Evolutionary conservation across 2,797 vertebrate genomes (phyloP).

Genomic region (Mallotus villosus): DNA sequence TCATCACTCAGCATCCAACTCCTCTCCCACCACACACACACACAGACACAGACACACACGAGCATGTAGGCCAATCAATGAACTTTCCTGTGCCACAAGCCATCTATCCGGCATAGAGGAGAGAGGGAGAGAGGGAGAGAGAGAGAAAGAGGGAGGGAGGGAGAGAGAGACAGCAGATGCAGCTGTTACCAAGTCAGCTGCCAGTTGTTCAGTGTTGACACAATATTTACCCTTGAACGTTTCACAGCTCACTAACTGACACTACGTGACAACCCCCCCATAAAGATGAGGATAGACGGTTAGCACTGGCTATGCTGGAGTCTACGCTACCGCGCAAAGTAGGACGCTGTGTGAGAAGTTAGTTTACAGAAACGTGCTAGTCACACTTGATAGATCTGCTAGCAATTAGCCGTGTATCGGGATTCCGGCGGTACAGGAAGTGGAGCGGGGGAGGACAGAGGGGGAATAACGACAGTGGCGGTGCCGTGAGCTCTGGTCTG

Average conservation of each 20-base stretch:
- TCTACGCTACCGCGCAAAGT: not conserved
- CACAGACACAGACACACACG: not conserved
- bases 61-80: conserved; percentile 26
- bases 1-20: not conserved
- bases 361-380: not conserved
- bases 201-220: not conserved
- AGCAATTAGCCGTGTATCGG: not conserved
- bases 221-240: not conserved
- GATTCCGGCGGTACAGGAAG: not conserved
- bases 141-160: not conserved
- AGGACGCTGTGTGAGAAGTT: not conserved
- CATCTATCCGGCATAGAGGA: not conserved
- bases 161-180: not conserved
- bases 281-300: not conserved
- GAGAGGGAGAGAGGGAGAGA: not conserved
- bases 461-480: not conserved
- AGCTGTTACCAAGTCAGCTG: not conserved
- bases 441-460: not conserved
- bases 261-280: not conserved
- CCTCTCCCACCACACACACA: not conserved
- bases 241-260: not conserved
- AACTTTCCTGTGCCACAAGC: conserved; percentile 3
- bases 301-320: not conserved
- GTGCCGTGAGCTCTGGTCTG: not conserved
- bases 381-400: not conserved